Conservation (phyloP, 1,140 invertebrate genomes). For the Galleria mellonella region DNA sequence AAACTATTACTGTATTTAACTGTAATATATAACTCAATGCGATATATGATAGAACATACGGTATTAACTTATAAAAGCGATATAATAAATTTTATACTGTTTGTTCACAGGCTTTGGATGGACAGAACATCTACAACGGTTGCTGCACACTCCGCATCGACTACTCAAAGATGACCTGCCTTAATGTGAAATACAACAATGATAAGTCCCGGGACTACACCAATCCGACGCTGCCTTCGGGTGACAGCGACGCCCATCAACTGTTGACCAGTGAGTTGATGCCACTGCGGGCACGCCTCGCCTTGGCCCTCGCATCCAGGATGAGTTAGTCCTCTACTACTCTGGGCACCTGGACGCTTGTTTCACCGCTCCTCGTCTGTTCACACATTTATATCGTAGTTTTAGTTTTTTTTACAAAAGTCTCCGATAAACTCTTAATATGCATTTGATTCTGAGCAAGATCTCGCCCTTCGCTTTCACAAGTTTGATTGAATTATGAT, state of each 20-base stretch:
- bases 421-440: no score
- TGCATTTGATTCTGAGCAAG: no score
- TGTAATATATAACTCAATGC: no score
- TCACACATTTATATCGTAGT: not conserved
- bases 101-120: constrained; percentile 88
- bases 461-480: no score
- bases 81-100: not conserved
- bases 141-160: constrained; percentile 99
- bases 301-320: constrained; percentile 63
- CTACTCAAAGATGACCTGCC: constrained; percentile 97
- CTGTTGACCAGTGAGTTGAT: constrained; percentile 81
- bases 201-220: constrained; percentile 99
- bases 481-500: no score
- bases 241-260: constrained; percentile 83
- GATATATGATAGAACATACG: no score
- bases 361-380: constrained; percentile 28
- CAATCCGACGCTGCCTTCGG: constrained; percentile 96
- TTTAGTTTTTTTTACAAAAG: no score
- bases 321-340: constrained; percentile 69
- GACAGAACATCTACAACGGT: constrained; percentile 99
- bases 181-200: constrained; percentile 99
- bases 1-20: no score
- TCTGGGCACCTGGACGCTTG: constrained; percentile 49
- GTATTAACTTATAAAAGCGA: no score
- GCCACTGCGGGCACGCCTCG: constrained; percentile 75